Base-by-base conservation (phyloP, 2,888 invertebrate genomes). In the Apamea crenata region DNA sequence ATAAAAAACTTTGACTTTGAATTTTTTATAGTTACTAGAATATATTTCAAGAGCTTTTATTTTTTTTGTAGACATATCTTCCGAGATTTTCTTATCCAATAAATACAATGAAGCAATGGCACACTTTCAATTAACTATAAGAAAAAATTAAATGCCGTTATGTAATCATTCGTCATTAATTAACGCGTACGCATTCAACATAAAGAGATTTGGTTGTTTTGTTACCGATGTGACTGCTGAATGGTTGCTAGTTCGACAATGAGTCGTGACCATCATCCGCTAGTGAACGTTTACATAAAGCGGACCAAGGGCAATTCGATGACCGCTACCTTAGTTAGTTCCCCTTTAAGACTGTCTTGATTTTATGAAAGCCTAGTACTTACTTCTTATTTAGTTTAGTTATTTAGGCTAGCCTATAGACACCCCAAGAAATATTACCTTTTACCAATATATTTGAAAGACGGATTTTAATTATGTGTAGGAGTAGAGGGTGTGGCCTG, bases 401-500 rank as follows among this genome's bases (percentile, higher is more conserved):
- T 32, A 29, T 18, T 44, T 29, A 29, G 29, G 47, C 29, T 32
- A 21, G 25, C 47, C 21, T 12, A 25, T 12, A 10, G 29, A 29
- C 21, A 18, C 1, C 2, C 32, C 7, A 16, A 32, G 25, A 32
- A 7, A 74, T n/a, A 47, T 47, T 50, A n/a, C 7, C 8, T 6
- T 10, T 50, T 5, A 29, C 40, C 29, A 71, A 36, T 3, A 36
- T 71, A 1, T 59, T 12, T n/a, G 18, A n/a, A 56, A 25, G 50
- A 50, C 0, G 1, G 2, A 32, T 70, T 32, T 53, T 70, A 36
- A n/a, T 25, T 10, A 50, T 25, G 6, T 53, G 4, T 8, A n/a
- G 8, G 1, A 4, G n/a, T 36, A 59, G 59, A 32, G 14, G 77
- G 80, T 66, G 59, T 76, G 67, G 67, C 36, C 36, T 68, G 18